Conservation (phyloP, 2,888 invertebrate genomes). For the Ophioninae sp. region DNA sequence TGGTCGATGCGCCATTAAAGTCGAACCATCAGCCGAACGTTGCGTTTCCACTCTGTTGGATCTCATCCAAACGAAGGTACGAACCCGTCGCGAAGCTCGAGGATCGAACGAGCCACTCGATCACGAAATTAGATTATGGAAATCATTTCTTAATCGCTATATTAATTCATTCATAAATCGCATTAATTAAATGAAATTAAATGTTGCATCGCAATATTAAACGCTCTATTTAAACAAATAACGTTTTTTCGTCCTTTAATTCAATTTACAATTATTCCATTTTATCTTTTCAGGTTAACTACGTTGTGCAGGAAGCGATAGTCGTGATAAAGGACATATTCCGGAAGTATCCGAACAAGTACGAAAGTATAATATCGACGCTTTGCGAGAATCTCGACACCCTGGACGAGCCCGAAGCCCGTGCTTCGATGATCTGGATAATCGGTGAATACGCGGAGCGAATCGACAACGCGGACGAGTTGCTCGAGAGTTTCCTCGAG, state of each 20-base stretch:
- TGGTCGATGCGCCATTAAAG: slow-evolving; percentile 98
- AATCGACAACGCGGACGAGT: slow-evolving; percentile 99
- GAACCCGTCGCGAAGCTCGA: too few relatives aligned
- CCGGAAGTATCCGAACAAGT: slow-evolving; percentile 99
- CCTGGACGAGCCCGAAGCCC: slow-evolving; percentile 98
- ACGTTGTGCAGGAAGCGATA: slow-evolving; percentile 99
- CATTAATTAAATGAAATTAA: too few relatives aligned
- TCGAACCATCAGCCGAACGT: slow-evolving; percentile 98
- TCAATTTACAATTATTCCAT: neutral
- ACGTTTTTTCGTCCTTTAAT: neutral
- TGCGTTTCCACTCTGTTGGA: slow-evolving; percentile 99
- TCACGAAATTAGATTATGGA: too few relatives aligned
- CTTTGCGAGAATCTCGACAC: slow-evolving; percentile 99
- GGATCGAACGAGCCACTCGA: too few relatives aligned
- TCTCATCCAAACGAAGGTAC: slow-evolving; percentile 98
- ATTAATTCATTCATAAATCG: too few relatives aligned
- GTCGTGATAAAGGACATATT: slow-evolving; percentile 99
- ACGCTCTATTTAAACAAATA: neutral
- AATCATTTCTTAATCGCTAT: too few relatives aligned
- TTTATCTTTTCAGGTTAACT: slow-evolving; percentile 86
- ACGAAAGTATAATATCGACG: slow-evolving; percentile 99
- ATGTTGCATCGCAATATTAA: too few relatives aligned
- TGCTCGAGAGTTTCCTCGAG: slow-evolving; percentile 98
- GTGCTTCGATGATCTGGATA: slow-evolving; percentile 98
- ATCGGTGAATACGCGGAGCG: slow-evolving; percentile 99